Evolutionary conservation across 2,888 invertebrate species (phyloP), one percentile per base, ranked within the genome.

Genomic region (Mactromeris polynyma): DNA sequence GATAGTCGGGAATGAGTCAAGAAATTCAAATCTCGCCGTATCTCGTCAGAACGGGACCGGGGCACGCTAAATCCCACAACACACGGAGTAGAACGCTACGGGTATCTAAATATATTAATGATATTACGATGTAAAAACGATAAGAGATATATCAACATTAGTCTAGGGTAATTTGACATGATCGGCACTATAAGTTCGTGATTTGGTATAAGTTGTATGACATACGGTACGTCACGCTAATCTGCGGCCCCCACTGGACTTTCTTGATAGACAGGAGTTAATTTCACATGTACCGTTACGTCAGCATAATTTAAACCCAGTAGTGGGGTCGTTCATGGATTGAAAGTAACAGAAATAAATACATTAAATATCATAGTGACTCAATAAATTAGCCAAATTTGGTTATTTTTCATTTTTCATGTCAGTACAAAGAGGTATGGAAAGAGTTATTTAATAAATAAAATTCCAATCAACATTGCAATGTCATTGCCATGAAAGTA

Each of bases 211-310:
- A 80, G 46, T 36, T 69, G 54, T 38, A 17, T 83, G 83, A 86
- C 89, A 86, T 33, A 38, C 77, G 81, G 78, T 77, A 85, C 82
- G 46, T 54, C 33, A 42, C 33, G 19, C 33, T 85, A 88, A 88
- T 88, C 88, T 82, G 17, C 73, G 64, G 54, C 88, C 85, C 88
- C 88, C 85, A 78, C 79, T 73, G 79, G 38, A 82, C 51, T 54
- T 78, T 64, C 31, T 17, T 82, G 81, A 69, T 58, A 82, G 88
- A 85, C 88, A 82, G 78, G 82, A 85, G 85, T 88, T 88, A 85
- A 88, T 88, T 88, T 88, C 85, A 69, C 88, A 85, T 64, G 85
- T 19, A 85, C 85, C 69, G 36, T 88, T 79, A 88, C 82, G 81
- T 88, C 73, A 81, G 85, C 88, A 64, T 42, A 54, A 38, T 64